Evolutionary conservation across 2,888 invertebrate genomes (phyloP), one percentile per base, ranked within the genome.

Genomic region (Acanthococcus lagerstroemiae): DNA sequence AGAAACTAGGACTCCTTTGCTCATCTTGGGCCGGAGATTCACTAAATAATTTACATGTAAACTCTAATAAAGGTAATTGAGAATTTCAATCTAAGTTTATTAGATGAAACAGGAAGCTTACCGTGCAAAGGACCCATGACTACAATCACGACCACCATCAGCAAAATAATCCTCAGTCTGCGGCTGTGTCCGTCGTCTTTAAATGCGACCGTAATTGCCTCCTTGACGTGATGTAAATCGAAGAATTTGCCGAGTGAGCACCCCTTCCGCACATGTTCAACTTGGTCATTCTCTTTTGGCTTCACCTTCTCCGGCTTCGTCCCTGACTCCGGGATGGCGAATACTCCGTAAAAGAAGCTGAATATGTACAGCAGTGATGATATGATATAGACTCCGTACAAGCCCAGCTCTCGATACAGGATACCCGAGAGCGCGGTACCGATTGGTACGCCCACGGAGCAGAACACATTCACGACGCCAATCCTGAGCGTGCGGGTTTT

Each of bases 381-480:
- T 68, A 88, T 82, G 4, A 86, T 82, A 74, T 90, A 90, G 15
- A 90, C 86, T 52, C 90, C 90, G 73, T 90, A 90, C 73, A 90
- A 85, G 15, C 73, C 72, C 25, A 72, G 71, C 63, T 71, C 66
- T 55, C 70, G 69, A 68, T 71, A 72, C 70, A 93, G 78, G 63
- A 91, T 83, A 0, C 93, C 94, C 73, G 91, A 91, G 3, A 90
- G 78, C 4, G 91, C 90, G 73, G 90, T 86, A n/a, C 94, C 94
- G 9, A 93, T 82, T 0, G 93, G 91, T 66, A 91, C 87, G 24
- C 93, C 91, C 55, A 93, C 78, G 1, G 92, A 92, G 71, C 90
- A 85, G 76, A 91, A 92, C 6, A 92, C 83, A 77, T 94, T 94
- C 69, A 91, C 86, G 60, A 93, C 84, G 25, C 92, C 91, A 72